phyloP scores from a whole-genome alignment of 1,140 invertebrate genomes.

The Cheumatopsyche charites region DNA sequence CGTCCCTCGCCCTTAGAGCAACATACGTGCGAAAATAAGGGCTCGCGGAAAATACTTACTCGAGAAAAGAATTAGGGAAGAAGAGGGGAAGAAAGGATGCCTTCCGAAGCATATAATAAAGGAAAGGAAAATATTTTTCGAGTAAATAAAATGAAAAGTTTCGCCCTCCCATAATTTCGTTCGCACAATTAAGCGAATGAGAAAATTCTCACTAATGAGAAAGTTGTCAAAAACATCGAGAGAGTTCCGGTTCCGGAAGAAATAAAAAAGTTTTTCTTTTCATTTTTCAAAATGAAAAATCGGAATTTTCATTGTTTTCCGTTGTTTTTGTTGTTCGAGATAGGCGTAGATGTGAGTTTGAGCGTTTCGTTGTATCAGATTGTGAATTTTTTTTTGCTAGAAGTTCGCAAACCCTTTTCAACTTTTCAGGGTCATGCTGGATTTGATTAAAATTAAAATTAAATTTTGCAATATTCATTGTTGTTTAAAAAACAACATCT shows the following conservation, averaged over 20 bases:
- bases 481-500: too few relatives aligned
- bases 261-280: not conserved
- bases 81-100: constrained; percentile 1
- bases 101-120: not conserved
- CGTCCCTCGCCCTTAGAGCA: too few relatives aligned
- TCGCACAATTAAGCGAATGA: constrained; percentile 22
- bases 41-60: constrained; percentile 4
- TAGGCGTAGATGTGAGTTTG: too few relatives aligned
- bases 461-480: too few relatives aligned
- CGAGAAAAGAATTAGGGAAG: not conserved
- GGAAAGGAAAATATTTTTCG: constrained; percentile 24
- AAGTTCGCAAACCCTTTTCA: too few relatives aligned
- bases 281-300: too few relatives aligned
- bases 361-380: too few relatives aligned
- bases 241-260: not conserved
- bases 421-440: too few relatives aligned
- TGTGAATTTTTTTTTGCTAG: too few relatives aligned
- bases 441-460: too few relatives aligned
- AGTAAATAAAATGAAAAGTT: constrained; percentile 27
- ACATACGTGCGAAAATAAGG: constrained; percentile 19
- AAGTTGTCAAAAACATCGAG: constrained; percentile 22
- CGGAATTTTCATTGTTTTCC: too few relatives aligned
- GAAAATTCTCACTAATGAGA: constrained; percentile 25
- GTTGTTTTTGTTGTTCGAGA: too few relatives aligned
- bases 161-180: not conserved